Conservation (phyloP, 1,140 invertebrate species). For the Rhagoletis pomonella region DNA sequence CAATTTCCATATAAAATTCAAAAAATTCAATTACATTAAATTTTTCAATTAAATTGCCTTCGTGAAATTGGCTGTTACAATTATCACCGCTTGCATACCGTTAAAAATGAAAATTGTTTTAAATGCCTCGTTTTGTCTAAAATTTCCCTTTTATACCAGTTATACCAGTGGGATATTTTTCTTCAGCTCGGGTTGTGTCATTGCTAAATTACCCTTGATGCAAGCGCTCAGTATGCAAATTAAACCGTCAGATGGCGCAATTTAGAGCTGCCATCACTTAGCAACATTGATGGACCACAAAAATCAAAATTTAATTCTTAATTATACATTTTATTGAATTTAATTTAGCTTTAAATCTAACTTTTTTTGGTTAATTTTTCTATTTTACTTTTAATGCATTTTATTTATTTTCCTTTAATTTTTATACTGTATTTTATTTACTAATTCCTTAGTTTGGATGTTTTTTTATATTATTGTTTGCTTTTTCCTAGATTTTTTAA, state of each 20-base stretch:
- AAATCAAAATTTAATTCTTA: neutral
- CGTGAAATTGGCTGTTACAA: too few species aligned
- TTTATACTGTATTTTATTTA: neutral
- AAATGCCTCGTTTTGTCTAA: neutral
- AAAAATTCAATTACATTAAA: too few species aligned
- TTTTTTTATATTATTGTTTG: too few species aligned
- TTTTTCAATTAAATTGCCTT: too few species aligned
- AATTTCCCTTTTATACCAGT: conserved; percentile 21
- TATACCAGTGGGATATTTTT: neutral
- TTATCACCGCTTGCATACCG: too few species aligned
- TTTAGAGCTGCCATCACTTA: neutral
- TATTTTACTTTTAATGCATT: neutral
- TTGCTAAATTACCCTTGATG: neutral
- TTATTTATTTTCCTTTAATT: neutral
- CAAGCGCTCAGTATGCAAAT: neutral
- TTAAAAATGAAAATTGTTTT: too few species aligned
- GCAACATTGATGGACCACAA: neutral
- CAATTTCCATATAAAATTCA: too few species aligned
- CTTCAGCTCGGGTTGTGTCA: neutral
- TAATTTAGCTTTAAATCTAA: neutral
- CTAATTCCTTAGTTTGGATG: too few species aligned
- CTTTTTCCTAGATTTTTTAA: too few species aligned
- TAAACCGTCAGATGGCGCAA: neutral
- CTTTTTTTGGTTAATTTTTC: neutral
- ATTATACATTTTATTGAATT: neutral